Base-by-base conservation (phyloP, 2,888 invertebrate species). In the Andricus quercusramuli region DNA sequence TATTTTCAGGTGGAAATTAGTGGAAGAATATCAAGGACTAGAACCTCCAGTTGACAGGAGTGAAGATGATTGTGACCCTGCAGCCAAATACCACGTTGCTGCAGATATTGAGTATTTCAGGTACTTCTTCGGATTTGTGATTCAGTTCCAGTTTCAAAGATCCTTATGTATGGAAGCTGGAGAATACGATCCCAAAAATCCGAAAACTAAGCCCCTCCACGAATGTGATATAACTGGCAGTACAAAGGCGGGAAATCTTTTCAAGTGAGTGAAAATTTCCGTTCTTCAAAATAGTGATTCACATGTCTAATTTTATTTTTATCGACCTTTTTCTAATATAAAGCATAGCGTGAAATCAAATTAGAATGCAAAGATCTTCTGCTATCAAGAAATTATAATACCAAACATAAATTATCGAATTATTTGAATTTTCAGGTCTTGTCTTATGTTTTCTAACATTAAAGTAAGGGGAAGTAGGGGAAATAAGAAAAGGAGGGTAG, bases 201-300 rank as follows among this genome's bases (percentile, higher is more conserved):
- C 95, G 2, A 65, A 79, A 8, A 91, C 90, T 6, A 95, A 96
- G 91, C 96, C 96, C 17, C 94, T 98, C 37, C 96, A 98, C 80
- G 95, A 96, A 88, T 98, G 98, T 90, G 98, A 98, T 89, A 97
- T 98, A 88, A 97, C 97, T 92, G 94, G 95, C 88, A 97, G 96
- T 86, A 94, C 94, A 20, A 95, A 95, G 77, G 98, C 98, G 79
- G 98, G 98, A 78, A 95, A 96, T 86, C 94, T 95, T 29, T 92
- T 96, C 78, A 95, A 94, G 37, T 37, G 37, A 37, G 37, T 37
- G 37, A 9, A 8, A 37, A 37, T 37, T 37, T 9, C 8, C 37
- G 95, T 95, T 84, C 85, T 85, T 78, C 70, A 82, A 64, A 77
- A 32, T 32, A 15, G 13, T 47, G 6, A 41, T 41, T 0, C 11